Percentiles rank a stretch among this genome's conserved stretches.
phyloP scores from a whole-genome alignment of 2,797 vertebrate species.

The Darevskia mixta region DNA sequence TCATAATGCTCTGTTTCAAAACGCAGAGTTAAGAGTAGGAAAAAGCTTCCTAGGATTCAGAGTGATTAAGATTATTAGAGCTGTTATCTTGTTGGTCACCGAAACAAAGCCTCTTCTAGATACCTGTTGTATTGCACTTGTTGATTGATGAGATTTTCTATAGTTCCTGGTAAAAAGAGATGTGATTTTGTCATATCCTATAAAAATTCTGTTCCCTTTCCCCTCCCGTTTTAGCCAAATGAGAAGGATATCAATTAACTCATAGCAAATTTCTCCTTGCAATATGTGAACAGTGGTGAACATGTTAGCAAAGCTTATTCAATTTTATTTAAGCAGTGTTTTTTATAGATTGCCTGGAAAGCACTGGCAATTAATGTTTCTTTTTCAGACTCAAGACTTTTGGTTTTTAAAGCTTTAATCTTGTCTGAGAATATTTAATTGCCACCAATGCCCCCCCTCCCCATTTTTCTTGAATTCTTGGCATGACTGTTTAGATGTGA shows the following conservation, averaged over 20 bases:
- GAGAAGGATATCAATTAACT: conserved; percentile 30
- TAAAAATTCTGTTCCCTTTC: neutral
- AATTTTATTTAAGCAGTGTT: conserved; percentile 35
- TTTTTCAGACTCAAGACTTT: neutral
- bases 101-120: neutral
- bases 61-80: too few relatives aligned
- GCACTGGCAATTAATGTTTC: conserved; percentile 12
- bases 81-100: neutral
- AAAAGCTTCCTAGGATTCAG: too few relatives aligned
- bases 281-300: neutral
- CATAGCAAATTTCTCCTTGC: neutral
- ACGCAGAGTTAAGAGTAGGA: too few relatives aligned
- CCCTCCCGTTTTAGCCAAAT: conserved; percentile 32
- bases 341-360: conserved; percentile 37
- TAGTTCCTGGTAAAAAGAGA: neutral
- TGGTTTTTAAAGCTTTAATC: neutral
- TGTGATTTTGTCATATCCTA: neutral
- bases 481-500: neutral
- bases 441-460: neutral
- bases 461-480: neutral
- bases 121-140: neutral
- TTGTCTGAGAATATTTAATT: neutral
- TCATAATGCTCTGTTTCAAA: too few relatives aligned
- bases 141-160: neutral
- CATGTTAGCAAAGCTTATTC: neutral